Conservation (phyloP, 53 echinoderm and acorn worm genomes). For the Mesocentrotus franciscanus region DNA sequence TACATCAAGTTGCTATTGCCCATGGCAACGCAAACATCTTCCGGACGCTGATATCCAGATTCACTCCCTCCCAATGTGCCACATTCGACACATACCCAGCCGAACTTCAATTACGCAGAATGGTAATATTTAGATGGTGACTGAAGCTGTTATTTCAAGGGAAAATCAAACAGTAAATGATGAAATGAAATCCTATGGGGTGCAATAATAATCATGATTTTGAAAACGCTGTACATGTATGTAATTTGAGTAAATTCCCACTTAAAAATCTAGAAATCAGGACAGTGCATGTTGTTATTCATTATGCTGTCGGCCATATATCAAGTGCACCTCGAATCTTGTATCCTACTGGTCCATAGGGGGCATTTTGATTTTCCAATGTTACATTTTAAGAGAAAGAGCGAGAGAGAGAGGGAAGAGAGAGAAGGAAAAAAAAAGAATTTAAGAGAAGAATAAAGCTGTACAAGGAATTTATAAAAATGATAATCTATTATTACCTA, state of each 20-base stretch:
- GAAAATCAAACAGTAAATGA: neutral
- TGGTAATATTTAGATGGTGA: conserved; percentile 10
- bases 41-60: conserved; percentile 4
- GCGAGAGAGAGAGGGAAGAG: neutral
- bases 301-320: neutral
- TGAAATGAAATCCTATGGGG: neutral
- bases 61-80: neutral
- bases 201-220: neutral
- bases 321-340: neutral
- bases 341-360: neutral
- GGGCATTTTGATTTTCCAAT: neutral
- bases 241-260: conserved; percentile 21
- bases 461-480: neutral
- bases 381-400: neutral
- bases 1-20: conserved; percentile 27
- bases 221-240: neutral
- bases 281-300: neutral
- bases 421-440: neutral
- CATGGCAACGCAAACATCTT: conserved; percentile 55
- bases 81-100: conserved; percentile 27
- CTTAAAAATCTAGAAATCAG: neutral
- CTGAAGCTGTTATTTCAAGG: neutral
- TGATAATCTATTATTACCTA: neutral
- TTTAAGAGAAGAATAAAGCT: neutral
- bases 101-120: conserved; percentile 20